Conservation (phyloP, 2,113 vertebrate genomes). For the Podarcis cretensis region DNA sequence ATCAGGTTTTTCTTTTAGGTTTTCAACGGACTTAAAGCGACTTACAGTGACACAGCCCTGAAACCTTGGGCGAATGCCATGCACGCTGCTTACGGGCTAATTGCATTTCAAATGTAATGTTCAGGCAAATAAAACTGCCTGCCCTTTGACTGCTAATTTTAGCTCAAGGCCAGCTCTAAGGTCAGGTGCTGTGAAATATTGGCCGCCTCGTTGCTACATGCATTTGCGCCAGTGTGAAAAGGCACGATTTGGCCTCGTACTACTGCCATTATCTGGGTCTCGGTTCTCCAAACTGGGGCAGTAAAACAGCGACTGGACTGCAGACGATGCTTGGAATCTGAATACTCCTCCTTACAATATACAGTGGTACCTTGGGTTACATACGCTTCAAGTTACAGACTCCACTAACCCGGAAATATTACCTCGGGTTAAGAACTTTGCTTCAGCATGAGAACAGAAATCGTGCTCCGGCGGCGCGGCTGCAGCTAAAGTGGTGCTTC, state of each 20-base stretch:
- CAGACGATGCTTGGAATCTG: background rate
- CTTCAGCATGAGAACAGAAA: too few relatives aligned
- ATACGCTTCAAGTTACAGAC: too few relatives aligned
- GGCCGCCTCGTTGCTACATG: background rate
- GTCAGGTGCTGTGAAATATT: background rate
- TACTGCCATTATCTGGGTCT: background rate
- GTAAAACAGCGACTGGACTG: background rate
- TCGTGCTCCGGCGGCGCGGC: fast-evolving
- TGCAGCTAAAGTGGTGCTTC: too few relatives aligned
- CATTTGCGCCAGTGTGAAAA: too few relatives aligned
- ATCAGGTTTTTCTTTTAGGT: background rate
- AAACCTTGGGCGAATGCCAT: background rate
- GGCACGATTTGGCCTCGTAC: background rate
- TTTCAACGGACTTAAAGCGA: background rate
- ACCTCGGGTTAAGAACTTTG: too few relatives aligned
- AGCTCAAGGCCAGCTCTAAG: background rate
- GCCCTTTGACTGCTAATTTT: background rate
- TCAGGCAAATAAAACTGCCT: background rate
- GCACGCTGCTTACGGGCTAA: background rate
- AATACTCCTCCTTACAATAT: background rate
- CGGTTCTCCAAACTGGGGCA: background rate
- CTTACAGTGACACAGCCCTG: background rate
- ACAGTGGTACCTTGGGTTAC: too few relatives aligned
- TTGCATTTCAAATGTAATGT: background rate
- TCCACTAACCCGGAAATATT: too few relatives aligned